Percentiles rank a stretch among this genome's conserved stretches.
Evolutionary conservation across 2,888 invertebrate species (phyloP).

Genomic region (Anodontia alba): DNA sequence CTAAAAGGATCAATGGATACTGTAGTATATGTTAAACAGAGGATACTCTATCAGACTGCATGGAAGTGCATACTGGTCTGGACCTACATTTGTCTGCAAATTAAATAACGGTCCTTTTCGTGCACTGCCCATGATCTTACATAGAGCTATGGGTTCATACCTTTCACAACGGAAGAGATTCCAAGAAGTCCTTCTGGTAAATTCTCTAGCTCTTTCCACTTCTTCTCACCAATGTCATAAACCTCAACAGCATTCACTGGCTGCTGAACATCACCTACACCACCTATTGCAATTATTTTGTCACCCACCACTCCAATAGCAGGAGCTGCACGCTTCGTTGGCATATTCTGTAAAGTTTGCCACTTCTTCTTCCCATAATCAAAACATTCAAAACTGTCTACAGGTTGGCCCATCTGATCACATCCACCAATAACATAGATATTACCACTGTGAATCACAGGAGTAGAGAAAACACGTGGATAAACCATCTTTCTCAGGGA

Average conservation of each 20-base stretch:
- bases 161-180: constrained; percentile 78
- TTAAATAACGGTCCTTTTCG: too few species aligned
- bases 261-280: constrained; percentile 79
- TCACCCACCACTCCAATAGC: constrained; percentile 72
- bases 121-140: too few species aligned
- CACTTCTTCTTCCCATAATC: constrained; percentile 74
- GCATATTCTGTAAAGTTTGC: constrained; percentile 77
- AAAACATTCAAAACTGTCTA: constrained; percentile 80
- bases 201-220: constrained; percentile 75
- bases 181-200: constrained; percentile 78
- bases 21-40: too few species aligned
- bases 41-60: too few species aligned
- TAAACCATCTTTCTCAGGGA: constrained; percentile 73
- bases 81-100: too few species aligned
- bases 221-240: constrained; percentile 76
- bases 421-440: constrained; percentile 83
- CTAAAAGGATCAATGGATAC: too few species aligned
- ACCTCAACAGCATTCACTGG: constrained; percentile 81
- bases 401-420: constrained; percentile 80
- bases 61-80: too few species aligned
- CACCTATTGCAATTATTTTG: constrained; percentile 80
- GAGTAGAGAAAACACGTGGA: constrained; percentile 81
- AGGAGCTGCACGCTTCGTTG: constrained; percentile 81
- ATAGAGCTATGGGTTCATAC: too few species aligned
- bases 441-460: constrained; percentile 72